These are phyloP conservation scores for Chamaedrilus cognettii DNA, from an alignment of 2,888 invertebrate genomes.

Conservation along the genomic window DNA sequence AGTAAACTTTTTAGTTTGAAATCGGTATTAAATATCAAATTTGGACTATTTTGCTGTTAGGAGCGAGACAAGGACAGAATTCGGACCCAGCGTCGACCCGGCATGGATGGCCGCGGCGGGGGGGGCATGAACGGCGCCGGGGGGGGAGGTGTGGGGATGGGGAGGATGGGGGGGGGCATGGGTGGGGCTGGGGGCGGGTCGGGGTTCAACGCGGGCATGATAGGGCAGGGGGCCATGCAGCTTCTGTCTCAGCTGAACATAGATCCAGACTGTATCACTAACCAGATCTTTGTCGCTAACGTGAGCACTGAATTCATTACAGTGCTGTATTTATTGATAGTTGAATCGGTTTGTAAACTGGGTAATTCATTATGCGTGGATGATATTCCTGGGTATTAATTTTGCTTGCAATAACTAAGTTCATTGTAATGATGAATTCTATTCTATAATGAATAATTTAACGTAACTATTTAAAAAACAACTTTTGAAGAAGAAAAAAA, in stretches of 20 bases:
- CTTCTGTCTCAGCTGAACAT: conserved; percentile 94
- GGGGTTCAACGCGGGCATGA: background rate
- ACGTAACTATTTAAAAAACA: too few relatives aligned
- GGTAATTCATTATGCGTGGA: background rate
- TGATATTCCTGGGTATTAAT: background rate
- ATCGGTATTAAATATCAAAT: too few relatives aligned
- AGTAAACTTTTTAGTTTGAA: too few relatives aligned
- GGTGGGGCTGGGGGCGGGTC: background rate
- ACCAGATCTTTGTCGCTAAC: conserved; percentile 96
- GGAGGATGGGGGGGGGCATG: background rate
- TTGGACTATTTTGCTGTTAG: background rate
- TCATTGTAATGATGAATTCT: background rate
- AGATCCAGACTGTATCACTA: conserved; percentile 82
- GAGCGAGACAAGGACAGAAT: background rate
- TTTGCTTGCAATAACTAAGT: background rate
- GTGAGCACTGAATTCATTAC: too few relatives aligned
- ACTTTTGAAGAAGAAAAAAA: too few relatives aligned
- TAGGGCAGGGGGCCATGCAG: background rate
- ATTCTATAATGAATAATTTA: background rate
- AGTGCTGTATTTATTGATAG: too few relatives aligned
- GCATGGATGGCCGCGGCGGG: background rate
- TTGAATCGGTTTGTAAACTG: too few relatives aligned
- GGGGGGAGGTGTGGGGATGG: background rate
- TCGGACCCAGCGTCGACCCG: background rate
- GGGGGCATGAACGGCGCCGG: background rate